Evolutionary conservation across 1,140 invertebrate species (phyloP).

Genomic region (Eurosta solidaginis): DNA sequence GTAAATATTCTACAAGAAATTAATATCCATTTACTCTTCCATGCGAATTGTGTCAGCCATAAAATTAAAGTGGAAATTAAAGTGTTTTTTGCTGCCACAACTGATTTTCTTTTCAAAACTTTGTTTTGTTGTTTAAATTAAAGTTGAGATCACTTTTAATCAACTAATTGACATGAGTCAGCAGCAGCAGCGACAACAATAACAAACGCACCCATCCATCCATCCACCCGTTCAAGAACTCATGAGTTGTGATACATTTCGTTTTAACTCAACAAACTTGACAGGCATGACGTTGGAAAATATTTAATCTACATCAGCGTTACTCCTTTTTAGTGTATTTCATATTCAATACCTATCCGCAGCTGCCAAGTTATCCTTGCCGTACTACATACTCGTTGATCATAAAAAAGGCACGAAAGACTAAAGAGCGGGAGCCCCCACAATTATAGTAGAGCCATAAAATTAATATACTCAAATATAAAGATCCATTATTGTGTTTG

Average conservation of each 20-base stretch:
- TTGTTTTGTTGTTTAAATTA: conserved; percentile 19
- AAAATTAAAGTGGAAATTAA: conserved; percentile 28
- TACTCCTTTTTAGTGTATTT: conserved; percentile 8
- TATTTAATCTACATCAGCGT: conserved; percentile 8
- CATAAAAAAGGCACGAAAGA: background rate
- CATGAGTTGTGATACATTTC: no score
- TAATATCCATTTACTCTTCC: background rate
- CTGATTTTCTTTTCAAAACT: background rate
- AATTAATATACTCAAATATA: no score
- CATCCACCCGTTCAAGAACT: no score
- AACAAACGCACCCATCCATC: no score
- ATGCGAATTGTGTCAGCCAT: conserved; percentile 9
- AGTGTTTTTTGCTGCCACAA: conserved; percentile 21
- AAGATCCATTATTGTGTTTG: no score
- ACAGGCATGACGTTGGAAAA: background rate
- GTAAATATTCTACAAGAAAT: background rate
- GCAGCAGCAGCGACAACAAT: background rate
- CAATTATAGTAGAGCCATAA: no score
- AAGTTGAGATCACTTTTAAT: conserved; percentile 20
- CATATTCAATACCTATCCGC: conserved; percentile 13
- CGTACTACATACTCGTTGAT: background rate
- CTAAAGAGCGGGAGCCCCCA: no score
- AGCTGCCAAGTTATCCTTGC: conserved; percentile 11
- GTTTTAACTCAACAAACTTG: background rate
- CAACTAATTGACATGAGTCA: conserved; percentile 27